Evolutionary conservation across 2,113 vertebrate genomes (phyloP).

Genomic region (Suricata suricatta): DNA sequence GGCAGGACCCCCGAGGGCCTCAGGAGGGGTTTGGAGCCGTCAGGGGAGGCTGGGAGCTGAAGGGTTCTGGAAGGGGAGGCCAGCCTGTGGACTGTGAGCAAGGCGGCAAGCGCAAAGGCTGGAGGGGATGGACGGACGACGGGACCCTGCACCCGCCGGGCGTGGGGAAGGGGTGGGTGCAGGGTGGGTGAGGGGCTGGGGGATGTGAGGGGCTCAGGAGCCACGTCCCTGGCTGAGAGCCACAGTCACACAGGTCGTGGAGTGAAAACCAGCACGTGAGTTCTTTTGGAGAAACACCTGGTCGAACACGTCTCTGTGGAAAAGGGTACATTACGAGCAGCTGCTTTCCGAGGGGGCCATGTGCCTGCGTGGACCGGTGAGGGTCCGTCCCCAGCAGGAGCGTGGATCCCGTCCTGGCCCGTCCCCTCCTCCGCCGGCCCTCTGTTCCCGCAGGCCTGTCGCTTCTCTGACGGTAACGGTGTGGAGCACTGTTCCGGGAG

Average conservation of each 20-base stretch:
- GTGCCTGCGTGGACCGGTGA: not conserved
- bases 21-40: not conserved
- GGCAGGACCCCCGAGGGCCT: not conserved
- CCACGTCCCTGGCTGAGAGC: not conserved
- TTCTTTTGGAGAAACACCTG: not conserved
- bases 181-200: rapidly evolving
- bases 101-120: no score
- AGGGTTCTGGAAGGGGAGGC: no score
- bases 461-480: not conserved
- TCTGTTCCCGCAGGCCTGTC: not conserved
- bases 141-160: not conserved
- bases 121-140: not conserved
- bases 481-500: not conserved
- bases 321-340: rapidly evolving
- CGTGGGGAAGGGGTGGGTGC: rapidly evolving
- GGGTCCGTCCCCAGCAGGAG: no score
- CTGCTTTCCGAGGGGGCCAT: rapidly evolving
- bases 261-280: no score
- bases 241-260: not conserved
- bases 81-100: rapidly evolving
- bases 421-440: no score
- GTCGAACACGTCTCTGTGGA: no score
- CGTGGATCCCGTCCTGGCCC: no score
- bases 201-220: not conserved
- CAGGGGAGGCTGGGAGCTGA: not conserved